Percentiles rank a stretch among this genome's conserved stretches.
phyloP scores from a whole-genome alignment of 2,113 vertebrate genomes.

The Emydocephalus ijimae region DNA sequence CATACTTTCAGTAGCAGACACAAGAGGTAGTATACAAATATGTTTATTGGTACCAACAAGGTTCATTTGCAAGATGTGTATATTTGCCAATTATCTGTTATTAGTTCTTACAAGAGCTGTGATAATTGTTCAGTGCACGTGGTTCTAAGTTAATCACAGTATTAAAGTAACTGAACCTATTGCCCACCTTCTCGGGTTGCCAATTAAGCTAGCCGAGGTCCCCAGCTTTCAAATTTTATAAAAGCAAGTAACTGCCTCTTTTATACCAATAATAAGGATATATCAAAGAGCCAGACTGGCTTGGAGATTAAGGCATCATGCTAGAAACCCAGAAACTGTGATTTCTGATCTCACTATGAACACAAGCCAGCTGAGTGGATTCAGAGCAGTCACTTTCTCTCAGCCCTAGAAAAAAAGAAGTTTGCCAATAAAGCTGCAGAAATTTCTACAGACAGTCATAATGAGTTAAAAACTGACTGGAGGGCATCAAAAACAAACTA shows the following conservation, averaged over 20 bases:
- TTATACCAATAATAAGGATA: neutral
- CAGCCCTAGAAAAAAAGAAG: neutral
- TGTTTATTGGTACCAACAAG: neutral
- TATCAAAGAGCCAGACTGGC: neutral
- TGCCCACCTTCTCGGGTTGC: neutral
- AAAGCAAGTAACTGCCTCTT: neutral
- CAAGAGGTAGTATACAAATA: neutral
- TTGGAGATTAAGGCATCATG: neutral
- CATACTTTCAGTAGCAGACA: neutral
- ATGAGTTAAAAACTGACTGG: neutral
- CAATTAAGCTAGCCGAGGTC: neutral
- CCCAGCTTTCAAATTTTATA: neutral
- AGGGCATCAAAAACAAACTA: neutral
- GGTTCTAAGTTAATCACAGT: neutral
- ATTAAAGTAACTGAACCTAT: neutral
- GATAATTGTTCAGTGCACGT: neutral
- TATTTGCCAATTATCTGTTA: neutral
- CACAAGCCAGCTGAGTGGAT: neutral
- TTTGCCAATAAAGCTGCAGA: neutral
- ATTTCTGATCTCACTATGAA: neutral
- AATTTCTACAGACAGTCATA: neutral
- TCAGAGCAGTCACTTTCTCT: neutral
- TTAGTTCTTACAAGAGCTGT: neutral
- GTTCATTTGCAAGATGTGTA: neutral
- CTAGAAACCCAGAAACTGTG: neutral